Evolutionary conservation across 2,797 vertebrate genomes (phyloP), one percentile per base, ranked within the genome.

Genomic region (Cirrhinus molitorella): DNA sequence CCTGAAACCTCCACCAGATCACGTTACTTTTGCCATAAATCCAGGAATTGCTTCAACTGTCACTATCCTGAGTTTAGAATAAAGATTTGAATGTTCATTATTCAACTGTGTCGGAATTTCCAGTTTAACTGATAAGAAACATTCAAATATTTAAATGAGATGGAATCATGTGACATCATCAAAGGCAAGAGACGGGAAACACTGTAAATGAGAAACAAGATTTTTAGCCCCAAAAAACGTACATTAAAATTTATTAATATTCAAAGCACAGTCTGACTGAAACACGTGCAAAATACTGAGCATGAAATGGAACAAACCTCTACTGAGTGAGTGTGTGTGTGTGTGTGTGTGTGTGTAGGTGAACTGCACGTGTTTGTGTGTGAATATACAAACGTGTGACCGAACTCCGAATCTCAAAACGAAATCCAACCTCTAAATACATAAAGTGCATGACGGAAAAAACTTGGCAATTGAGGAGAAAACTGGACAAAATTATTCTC

Each of bases 281-380:
- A 89, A 90, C 86, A 89, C 89, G 90, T 92, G 91, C 92, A 92
- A 87, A 89, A 89, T 87, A 76, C 86, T 85, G 71, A 90, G 85
- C 89, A 88, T 87, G 87, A 72, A 88, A 86, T 23, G 49, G 40
- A 57, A 45, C 47, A 71, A 68, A 57, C 16, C 23, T 82, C 45
- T 40, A 63, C 49, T 43, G 34, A 12, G n/a, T 21, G 61, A 21
- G 80, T 66, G 57, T 55, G 71, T 76, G 83, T 63, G 55, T 61
- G 66, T 79, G 43, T 57, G 67, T 67, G 57, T 40, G 71, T 72
- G 73, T 40, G 63, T 49, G 28, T 49, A 45, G 63, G 49, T 65
- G 11, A 72, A 63, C 16, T 31, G 16, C 31, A 49, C 11, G 53
- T 51, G 61, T 61, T 19, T 49, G 40, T 53, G 65, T 51, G 72